Base-by-base conservation (phyloP, 2,888 invertebrate species). In the Leptopilina syphax region DNA sequence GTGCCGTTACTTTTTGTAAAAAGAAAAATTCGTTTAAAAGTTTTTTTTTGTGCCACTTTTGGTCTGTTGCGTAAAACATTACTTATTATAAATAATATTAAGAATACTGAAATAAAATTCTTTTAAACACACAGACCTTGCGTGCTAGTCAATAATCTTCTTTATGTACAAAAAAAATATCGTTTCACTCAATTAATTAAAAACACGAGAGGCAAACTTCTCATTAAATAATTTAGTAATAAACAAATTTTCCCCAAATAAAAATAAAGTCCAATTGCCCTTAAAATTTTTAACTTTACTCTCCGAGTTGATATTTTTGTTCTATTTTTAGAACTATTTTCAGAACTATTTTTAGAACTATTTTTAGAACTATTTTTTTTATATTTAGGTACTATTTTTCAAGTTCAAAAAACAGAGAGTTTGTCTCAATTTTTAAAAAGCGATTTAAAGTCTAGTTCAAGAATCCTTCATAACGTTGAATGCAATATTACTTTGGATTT, bases 11-110 rank as follows among this genome's bases (percentile, higher is more conserved):
- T 65, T 65, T 65, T 73, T 10, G 57, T n/a, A 41, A 66, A 66
- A 13, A 10, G 10, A 50, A 50, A 50, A 50, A 9, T 63, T 63
- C 63, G 24, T 24, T 63, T 24, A 63, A 63, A 63, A 63, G 9
- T 63, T 18, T 63, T 63, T 27, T 34, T 34, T 34, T 34, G 63
- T 63, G 63, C 63, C n/a, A 63, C 34, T 24, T 63, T 63, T 63
- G 63, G 63, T 63, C 63, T 63, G 63, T 24, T 63, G 63, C 63
- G 63, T 63, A 63, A 63, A 63, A 63, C 63, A 63, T 24, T 63
- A 50, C 50, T 50, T 50, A 63, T 63, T 63, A 63, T 63, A 63
- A 63, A 63, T 24, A 24, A 60, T 24, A 63, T 63, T 63, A 18
- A 63, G 6, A 63, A 63, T 63, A 63, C 63, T 63, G 63, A 63